phyloP scores from a whole-genome alignment of 1,140 invertebrate species.

The Drosophila murphyi region DNA sequence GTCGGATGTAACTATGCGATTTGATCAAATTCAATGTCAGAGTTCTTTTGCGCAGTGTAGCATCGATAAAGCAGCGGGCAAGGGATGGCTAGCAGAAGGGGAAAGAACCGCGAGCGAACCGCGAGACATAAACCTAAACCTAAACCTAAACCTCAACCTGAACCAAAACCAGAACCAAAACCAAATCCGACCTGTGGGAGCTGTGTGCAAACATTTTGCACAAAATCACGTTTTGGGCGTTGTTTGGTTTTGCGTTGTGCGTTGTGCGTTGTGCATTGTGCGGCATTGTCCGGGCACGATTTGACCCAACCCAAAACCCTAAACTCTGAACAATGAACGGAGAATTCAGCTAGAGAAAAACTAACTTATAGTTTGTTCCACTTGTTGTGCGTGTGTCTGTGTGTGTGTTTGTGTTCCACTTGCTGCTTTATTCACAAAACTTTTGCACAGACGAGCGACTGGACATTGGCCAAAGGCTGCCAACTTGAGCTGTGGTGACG shows the following conservation, averaged over 20 bases:
- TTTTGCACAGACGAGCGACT: constrained; percentile 21
- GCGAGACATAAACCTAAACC: constrained; percentile 7
- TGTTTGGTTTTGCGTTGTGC: constrained; percentile 42
- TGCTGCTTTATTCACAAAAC: constrained; percentile 22
- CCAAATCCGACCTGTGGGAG: constrained; percentile 44
- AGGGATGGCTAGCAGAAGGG: not conserved
- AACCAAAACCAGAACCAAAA: constrained; percentile 20
- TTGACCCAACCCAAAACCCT: constrained; percentile 34
- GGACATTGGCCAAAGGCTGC: not conserved
- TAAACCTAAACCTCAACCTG: constrained; percentile 18
- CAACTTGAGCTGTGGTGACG: not conserved
- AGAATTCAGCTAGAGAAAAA: constrained; percentile 40
- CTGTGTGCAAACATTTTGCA: constrained; percentile 33
- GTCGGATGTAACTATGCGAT: no score
- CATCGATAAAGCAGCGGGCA: not conserved
- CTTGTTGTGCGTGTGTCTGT: constrained; percentile 22
- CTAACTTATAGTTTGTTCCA: constrained; percentile 51
- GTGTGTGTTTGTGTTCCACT: constrained; percentile 17
- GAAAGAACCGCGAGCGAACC: not conserved
- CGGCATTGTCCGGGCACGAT: constrained; percentile 30
- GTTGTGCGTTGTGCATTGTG: not conserved
- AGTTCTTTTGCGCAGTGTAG: not conserved
- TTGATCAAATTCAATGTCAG: no score
- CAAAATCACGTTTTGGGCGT: constrained; percentile 55
- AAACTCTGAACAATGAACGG: constrained; percentile 26